Evolutionary conservation across 1,140 invertebrate species (phyloP).

Genomic region (Drosophila navojoa): DNA sequence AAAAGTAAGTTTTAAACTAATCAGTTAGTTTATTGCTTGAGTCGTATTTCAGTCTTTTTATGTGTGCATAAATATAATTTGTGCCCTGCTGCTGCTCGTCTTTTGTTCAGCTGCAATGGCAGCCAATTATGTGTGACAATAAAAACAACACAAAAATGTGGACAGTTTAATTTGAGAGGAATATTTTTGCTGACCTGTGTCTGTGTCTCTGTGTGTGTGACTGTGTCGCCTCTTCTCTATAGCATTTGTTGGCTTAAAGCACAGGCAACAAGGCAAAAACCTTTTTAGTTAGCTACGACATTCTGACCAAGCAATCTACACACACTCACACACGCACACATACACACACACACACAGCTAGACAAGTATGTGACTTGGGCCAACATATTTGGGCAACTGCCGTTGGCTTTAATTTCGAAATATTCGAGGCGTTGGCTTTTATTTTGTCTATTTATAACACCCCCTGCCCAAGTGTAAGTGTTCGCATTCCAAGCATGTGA

Average conservation of each 20-base stretch:
- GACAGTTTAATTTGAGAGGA: constrained; percentile 56
- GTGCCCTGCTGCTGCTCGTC: not conserved
- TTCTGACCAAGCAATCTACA: constrained; percentile 70
- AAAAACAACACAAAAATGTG: constrained; percentile 34
- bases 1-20: constrained; percentile 9
- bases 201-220: not conserved
- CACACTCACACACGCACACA: constrained; percentile 22
- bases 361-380: constrained; percentile 43
- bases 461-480: constrained; percentile 64
- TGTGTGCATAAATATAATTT: constrained; percentile 24
- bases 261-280: constrained; percentile 15
- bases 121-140: constrained; percentile 47
- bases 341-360: constrained; percentile 11
- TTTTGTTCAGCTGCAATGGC: constrained; percentile 9
- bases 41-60: constrained; percentile 8
- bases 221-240: not conserved
- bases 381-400: constrained; percentile 72
- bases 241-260: constrained; percentile 20
- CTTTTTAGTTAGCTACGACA: constrained; percentile 44
- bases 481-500: constrained; percentile 77
- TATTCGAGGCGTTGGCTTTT: constrained; percentile 61
- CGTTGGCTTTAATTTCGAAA: constrained; percentile 77
- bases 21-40: not conserved
- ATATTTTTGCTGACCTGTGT: constrained; percentile 28
- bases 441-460: constrained; percentile 72